phyloP scores from a whole-genome alignment of 2,113 vertebrate genomes.

The Crotalus helleri region DNA sequence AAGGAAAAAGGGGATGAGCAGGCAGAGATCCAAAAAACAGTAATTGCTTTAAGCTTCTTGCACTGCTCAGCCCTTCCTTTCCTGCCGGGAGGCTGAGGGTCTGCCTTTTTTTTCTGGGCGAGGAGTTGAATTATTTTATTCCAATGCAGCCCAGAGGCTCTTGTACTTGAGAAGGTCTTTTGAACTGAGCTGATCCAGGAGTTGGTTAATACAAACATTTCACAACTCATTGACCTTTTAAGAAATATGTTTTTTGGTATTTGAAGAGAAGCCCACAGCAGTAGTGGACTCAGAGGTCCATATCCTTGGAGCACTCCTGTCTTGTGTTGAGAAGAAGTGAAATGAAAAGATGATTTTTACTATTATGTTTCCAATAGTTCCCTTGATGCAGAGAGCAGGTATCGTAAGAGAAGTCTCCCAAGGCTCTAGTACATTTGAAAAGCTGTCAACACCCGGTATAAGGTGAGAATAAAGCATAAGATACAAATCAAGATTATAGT shows the following conservation, averaged over 20 bases:
- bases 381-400: accelerated
- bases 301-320: background rate
- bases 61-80: background rate
- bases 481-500: background rate
- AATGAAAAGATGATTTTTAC: conserved; percentile 1
- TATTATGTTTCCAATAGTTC: conserved; percentile 23
- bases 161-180: background rate
- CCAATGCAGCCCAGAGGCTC: background rate
- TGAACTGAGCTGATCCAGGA: conserved; percentile 22
- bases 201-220: conserved; percentile 21
- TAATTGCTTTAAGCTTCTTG: background rate
- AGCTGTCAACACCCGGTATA: conserved; percentile 15
- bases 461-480: conserved; percentile 8
- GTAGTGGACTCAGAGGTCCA: background rate
- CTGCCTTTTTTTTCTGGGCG: background rate
- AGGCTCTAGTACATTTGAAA: background rate
- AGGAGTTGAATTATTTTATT: conserved; percentile 10
- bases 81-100: accelerated
- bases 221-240: background rate
- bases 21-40: background rate
- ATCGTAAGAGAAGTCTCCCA: background rate
- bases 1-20: background rate
- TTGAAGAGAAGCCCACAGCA: conserved; percentile 26
- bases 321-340: conserved; percentile 13
- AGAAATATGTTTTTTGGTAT: conserved; percentile 36